Evolutionary conservation across 1,140 invertebrate species (phyloP).

Genomic region (Neelides sp.): DNA sequence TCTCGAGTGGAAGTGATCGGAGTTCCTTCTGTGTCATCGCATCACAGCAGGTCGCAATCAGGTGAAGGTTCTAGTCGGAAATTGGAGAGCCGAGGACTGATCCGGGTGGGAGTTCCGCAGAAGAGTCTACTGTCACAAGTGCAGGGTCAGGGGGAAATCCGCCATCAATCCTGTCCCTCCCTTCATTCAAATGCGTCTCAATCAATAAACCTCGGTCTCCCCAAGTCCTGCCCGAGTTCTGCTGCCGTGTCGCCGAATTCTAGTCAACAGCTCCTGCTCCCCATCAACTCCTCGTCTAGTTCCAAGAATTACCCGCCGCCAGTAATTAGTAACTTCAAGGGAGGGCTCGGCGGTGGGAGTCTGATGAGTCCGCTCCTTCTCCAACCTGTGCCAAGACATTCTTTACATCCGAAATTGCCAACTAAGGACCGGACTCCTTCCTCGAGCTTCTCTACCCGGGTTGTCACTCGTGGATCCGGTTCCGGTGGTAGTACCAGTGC

Average conservation of each 20-base stretch:
- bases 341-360: constrained; percentile 5
- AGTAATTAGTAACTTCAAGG: constrained; percentile 4
- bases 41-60: too few species aligned
- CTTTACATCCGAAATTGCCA: constrained; percentile 27
- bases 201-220: constrained; percentile 8
- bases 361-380: neutral
- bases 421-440: constrained; percentile 29
- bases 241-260: constrained; percentile 26
- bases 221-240: constrained; percentile 27
- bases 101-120: constrained; percentile 1
- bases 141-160: constrained; percentile 18
- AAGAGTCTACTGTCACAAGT: constrained; percentile 13
- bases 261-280: constrained; percentile 25
- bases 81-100: too few species aligned
- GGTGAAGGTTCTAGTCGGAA: too few species aligned
- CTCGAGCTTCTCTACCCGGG: constrained; percentile 29
- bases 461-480: constrained; percentile 20
- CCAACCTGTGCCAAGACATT: constrained; percentile 25
- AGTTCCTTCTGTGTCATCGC: too few species aligned
- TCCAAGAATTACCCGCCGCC: constrained; percentile 10
- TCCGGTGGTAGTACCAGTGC: neutral
- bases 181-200: constrained; percentile 12
- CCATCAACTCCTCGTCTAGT: constrained; percentile 12
- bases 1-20: too few species aligned
- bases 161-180: constrained; percentile 29